Conservation (phyloP, 1,140 invertebrate genomes). For the Drosophila kikkawai region DNA sequence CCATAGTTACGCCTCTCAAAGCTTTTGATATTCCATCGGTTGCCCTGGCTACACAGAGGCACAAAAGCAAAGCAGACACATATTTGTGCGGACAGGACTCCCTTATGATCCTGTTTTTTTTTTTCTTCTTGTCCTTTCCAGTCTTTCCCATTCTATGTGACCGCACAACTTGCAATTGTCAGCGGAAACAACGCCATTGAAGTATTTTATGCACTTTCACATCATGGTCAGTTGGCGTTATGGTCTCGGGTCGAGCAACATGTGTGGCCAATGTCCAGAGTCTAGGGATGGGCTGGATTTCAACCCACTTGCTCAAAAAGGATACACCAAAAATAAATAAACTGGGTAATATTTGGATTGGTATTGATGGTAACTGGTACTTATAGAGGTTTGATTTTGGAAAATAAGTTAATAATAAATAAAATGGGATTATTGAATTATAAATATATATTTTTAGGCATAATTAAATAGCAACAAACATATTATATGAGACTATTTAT, state of each 20-base stretch:
- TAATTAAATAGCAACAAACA: not conserved
- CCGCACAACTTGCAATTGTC: constrained; percentile 78
- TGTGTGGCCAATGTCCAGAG: constrained; percentile 59
- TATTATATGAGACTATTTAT: not conserved
- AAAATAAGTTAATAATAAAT: not conserved
- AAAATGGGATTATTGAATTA: no score
- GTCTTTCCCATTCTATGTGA: constrained; percentile 61
- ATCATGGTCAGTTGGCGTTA: constrained; percentile 80
- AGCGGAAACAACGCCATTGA: constrained; percentile 52
- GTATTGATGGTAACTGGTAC: not conserved
- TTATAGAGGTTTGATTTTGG: not conserved
- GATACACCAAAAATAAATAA: not conserved
- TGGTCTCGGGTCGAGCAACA: constrained; percentile 66
- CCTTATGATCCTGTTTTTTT: constrained; percentile 13
- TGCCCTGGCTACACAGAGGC: constrained; percentile 24
- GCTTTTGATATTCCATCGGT: constrained; percentile 39
- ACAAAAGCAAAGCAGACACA: not conserved
- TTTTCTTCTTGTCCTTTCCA: not conserved
- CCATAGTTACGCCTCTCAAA: constrained; percentile 15
- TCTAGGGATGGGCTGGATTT: not conserved
- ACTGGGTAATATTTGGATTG: not conserved
- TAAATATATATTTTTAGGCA: not conserved
- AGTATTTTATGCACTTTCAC: constrained; percentile 82
- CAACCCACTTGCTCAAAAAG: not conserved
- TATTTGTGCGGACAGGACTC: constrained; percentile 2